Conservation (phyloP, 2,888 invertebrate genomes). For the Galeopsomyia nigrocyanea region DNA sequence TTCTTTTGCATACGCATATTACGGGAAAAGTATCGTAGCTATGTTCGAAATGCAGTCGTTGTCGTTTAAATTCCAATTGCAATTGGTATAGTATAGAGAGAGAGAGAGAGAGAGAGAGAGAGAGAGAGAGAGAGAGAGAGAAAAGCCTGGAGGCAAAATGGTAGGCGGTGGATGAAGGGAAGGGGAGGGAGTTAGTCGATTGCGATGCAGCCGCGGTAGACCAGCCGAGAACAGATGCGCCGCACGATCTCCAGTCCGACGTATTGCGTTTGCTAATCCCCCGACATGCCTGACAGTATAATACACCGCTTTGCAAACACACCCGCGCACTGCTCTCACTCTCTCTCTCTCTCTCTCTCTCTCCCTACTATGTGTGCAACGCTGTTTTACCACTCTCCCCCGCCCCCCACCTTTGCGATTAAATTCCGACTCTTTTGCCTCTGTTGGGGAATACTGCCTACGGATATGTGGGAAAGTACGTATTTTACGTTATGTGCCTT, state of each 20-base stretch:
- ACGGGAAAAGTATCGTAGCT: no score
- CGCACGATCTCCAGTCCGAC: conserved; percentile 65
- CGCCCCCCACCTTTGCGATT: conserved; percentile 40
- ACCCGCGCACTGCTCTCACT: conserved; percentile 40
- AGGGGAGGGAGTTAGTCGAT: conserved; percentile 21
- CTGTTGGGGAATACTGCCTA: no score
- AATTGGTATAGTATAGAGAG: no score
- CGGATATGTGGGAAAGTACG: no score
- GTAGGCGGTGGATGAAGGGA: no score
- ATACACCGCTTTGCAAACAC: conserved; percentile 67
- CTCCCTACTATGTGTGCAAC: not conserved
- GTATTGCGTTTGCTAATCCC: conserved; percentile 67
- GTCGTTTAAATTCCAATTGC: no score
- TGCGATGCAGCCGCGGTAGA: conserved; percentile 55
- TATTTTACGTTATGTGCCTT: no score
- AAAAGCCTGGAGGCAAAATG: no score
- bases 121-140: no score
- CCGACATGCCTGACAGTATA: conserved; percentile 67
- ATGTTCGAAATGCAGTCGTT: no score
- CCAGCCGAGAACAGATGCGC: conserved; percentile 64
- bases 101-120: no score
- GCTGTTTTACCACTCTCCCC: conserved; percentile 1
- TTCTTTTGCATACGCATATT: no score
- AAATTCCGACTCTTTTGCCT: not conserved
- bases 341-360: not conserved